Evolutionary conservation across 2,888 invertebrate genomes (phyloP), one percentile per base, ranked within the genome.

Genomic region (Micoletzkya japonica): DNA sequence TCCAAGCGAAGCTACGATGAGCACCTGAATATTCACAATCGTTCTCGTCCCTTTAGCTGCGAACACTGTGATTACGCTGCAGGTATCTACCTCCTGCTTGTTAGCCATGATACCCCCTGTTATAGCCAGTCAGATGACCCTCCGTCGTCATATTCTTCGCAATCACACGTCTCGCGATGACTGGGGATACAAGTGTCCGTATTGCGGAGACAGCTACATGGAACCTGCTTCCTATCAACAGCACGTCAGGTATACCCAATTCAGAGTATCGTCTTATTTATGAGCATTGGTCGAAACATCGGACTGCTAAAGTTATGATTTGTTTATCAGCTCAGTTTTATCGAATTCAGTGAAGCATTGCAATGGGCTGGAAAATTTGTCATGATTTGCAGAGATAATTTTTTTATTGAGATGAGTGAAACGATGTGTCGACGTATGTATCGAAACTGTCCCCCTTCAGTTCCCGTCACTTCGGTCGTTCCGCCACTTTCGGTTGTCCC

Each of bases 101-200:
- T 30, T 63, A 10, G 37, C 37, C 32, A 59, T 59, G 26, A 17
- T 32, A 28, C 34, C 60, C 4, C 36, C 24, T 50, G 32, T 74
- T 85, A 56, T 70, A 85, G 85, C 85, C 1, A 82, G 82, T 56
- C 82, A 85, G 73, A 85, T 85, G 85, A 85, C 85, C 0, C 76
- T 85, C 1, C 77, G 82, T 26, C 75, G 85, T 10, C 85, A 85
- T 69, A 76, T 75, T 20, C 76, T 85, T n/a, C 74, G 85, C 14
- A 81, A 81, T 63, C 85, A 85, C 74, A 79, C 78, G 2, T 73
- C 81, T 6, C 73, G 79, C 49, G 61, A 75, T 2, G 76, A 81
- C 56, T 85, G 85, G 85, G 82, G 52, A 10, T 64, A 64, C 20
- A 64, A 64, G 28, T 85, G 85, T 66, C 83, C 85, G 10, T 83